Evolutionary conservation across 2,888 invertebrate genomes (phyloP).

Genomic region (Serrognathus titanus): DNA sequence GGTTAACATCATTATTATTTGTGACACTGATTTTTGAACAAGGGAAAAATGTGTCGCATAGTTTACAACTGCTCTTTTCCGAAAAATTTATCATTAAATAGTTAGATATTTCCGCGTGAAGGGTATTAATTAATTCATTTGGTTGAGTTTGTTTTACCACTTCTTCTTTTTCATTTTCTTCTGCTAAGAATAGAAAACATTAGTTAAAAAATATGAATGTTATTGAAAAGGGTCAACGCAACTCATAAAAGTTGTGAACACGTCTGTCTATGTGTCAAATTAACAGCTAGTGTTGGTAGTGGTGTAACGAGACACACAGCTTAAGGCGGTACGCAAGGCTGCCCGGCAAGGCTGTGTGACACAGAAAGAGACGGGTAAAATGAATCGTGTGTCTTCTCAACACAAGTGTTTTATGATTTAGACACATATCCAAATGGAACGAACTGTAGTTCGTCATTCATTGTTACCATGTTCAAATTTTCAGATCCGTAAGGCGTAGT

Average conservation of each 20-base stretch:
- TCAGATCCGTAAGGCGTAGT: no score
- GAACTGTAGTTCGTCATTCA: no score
- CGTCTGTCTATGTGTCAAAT: no score
- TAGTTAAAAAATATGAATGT: not conserved
- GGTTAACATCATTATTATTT: not conserved
- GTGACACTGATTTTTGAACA: conserved; percentile 37
- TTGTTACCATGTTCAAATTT: no score
- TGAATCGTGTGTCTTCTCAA: no score
- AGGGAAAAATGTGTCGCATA: conserved; percentile 50
- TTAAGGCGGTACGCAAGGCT: no score
- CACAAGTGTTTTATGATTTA: no score
- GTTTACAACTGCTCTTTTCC: conserved; percentile 43
- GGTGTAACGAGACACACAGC: no score
- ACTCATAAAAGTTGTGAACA: not conserved
- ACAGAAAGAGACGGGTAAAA: no score
- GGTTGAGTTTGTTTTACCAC: conserved; percentile 38
- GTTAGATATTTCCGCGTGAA: conserved; percentile 48
- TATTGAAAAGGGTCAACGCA: not conserved
- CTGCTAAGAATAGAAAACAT: not conserved
- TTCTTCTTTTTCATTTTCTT: conserved; percentile 4
- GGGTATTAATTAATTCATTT: conserved; percentile 51
- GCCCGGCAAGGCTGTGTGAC: no score
- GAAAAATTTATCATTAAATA: conserved; percentile 29
- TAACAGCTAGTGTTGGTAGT: no score
- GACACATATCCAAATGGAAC: no score